Base-by-base conservation (phyloP, 2,888 invertebrate genomes). In the Thymelicus sylvestris region DNA sequence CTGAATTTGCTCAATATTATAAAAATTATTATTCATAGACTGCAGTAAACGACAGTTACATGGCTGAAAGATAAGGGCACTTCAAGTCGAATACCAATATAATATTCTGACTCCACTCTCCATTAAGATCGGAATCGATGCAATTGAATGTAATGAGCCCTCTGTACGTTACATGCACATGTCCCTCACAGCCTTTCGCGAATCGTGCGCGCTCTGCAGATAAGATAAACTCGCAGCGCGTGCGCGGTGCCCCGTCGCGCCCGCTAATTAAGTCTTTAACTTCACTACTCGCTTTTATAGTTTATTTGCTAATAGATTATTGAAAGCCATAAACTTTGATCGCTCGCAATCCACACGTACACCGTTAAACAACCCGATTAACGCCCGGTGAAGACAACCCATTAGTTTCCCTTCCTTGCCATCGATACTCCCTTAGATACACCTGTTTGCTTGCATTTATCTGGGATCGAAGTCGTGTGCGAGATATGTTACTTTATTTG, bases 231-330 rank as follows among this genome's bases (percentile, higher is more conserved):
- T 77, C 81, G 78, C 74, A 78, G 82, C 85, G 89, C 89, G 89
- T 86, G 89, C 87, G 83, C 89, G 75, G 83, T 81, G 86, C 86
- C 92, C 90, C 87, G 88, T 83, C 83, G 91, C 83, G 91, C 84
- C 81, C 88, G 82, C 92, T 93, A 93, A 93, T 93, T 93, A 93
- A 93, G 88, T 90, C 92, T 89, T 92, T 90, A 89, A 82, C 85
- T 88, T 85, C 81, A 83, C 82, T 85, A 86, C 73, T 76, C 77
- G 85, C 86, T 86, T 85, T 82, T 82, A 84, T 85, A 81, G 79
- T 83, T 86, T 87, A 88, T 87, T 87, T 85, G 85, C 83, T 88
- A 84, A 86, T 86, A 84, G 82, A 81, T 81, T 81, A 59, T 68
- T 71, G 67, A 65, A 72, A 72, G 72, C 74, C 73, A 72, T 76